These are phyloP conservation scores for Macropodus opercularis DNA, from an alignment of 2,797 vertebrate genomes.

Conservation along the genomic window DNA sequence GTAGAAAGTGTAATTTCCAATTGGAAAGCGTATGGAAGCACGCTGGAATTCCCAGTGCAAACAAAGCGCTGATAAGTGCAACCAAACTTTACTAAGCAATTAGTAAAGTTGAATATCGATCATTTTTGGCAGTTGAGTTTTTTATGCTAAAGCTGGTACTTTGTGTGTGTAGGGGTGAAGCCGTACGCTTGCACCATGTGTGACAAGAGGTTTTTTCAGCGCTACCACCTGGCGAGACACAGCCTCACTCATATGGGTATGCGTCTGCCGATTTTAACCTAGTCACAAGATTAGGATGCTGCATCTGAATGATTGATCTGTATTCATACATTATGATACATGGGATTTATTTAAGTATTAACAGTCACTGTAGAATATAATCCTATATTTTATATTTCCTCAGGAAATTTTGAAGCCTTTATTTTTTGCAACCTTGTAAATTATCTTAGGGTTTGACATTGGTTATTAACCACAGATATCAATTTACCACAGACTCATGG, in stretches of 20 bases:
- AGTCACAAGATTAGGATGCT: slow-evolving; percentile 70
- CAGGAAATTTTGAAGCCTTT: slow-evolving; percentile 31
- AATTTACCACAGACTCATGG: slow-evolving; percentile 51
- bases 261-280: slow-evolving; percentile 75
- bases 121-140: slow-evolving; percentile 82
- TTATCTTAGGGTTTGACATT: slow-evolving; percentile 67
- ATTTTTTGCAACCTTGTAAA: slow-evolving; percentile 42
- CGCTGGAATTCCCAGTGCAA: slow-evolving; percentile 55
- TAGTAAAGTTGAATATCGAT: slow-evolving; percentile 78
- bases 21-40: slow-evolving; percentile 56
- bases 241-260: slow-evolving; percentile 86
- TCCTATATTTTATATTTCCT: slow-evolving; percentile 51
- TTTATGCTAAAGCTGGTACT: slow-evolving; percentile 80
- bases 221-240: slow-evolving; percentile 85
- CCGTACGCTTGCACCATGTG: slow-evolving; percentile 86
- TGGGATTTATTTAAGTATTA: slow-evolving; percentile 27
- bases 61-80: slow-evolving; percentile 71
- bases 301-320: slow-evolving; percentile 60
- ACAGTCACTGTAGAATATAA: slow-evolving; percentile 53
- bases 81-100: slow-evolving; percentile 79
- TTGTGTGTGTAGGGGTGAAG: slow-evolving; percentile 84
- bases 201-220: slow-evolving; percentile 86
- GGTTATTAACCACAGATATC: slow-evolving; percentile 81
- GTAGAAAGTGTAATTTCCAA: slow-evolving; percentile 45
- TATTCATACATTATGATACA: slow-evolving; percentile 45